Evolutionary conservation across 2,113 vertebrate species (phyloP), one percentile per base, ranked within the genome.

Genomic region (Ochotona princeps): DNA sequence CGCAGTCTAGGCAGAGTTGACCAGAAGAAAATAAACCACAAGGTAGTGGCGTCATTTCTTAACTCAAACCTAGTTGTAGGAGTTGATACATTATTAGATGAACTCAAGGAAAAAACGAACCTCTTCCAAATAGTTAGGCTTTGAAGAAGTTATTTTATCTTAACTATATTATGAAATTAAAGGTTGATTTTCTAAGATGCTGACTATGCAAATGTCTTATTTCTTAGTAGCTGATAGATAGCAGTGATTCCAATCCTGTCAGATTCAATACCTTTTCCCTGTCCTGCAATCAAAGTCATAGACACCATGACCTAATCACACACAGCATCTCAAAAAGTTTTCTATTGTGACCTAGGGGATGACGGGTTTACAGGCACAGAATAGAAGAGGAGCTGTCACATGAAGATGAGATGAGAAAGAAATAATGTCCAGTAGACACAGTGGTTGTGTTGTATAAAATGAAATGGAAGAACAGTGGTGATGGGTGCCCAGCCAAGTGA

Each of bases 141-240:
- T 75, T 25, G 30, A 92, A 75, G 51, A 85, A 82, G 83, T 61
- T 21, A 49, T 35, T 86, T 83, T 84, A 65, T 51, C 51, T 82
- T 83, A 89, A 91, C 75, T 75, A 32, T 0, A 15, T 54, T 51
- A 65, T 21, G 87, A 65, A 83, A 54, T 65, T 89, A 91, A 82
- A 74, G 65, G n/a, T 8, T 92, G 57, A 57, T 86, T 87, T 83
- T 75, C 60, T 84, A 60, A 93, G 74, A 82, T 21, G 35, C 0
- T 84, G 10, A 69, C 20, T 73, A 60, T 57, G n/a, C 28, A 72
- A 89, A 76, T 38, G 38, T 30, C 72, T 51, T 66, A n/a, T n/a
- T n/a, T n/a, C n/a, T n/a, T n/a, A n/a, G n/a, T n/a, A n/a, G n/a
- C n/a, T n/a, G 54, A 38, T 35, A 49, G 67, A 75, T 38, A 73